Evolutionary conservation across 2,113 vertebrate genomes (phyloP), one percentile per base, ranked within the genome.

Genomic region (Muntiacus muntjak): DNA sequence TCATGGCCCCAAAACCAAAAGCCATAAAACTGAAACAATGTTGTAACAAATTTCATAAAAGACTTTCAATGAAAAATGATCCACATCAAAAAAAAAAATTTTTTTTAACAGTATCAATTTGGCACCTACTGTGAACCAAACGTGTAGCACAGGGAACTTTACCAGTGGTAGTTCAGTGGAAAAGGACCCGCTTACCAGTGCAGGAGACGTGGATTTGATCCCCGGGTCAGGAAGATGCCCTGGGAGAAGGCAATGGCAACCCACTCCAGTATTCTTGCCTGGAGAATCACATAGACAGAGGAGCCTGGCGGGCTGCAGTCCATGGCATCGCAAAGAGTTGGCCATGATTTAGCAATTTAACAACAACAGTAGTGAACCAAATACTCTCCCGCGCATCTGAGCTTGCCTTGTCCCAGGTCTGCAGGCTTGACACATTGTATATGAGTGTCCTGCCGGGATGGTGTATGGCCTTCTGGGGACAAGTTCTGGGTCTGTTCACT

Each of bases 311-410:
- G 67, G 67, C 19, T 71, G 19, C 67, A 40, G 67, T 40, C 67
- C n/a, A 13, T 13, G 67, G 67, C 1, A 0, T 40, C 0, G 0
- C 67, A 40, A n/a, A 67, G 19, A 74, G 67, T 6, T 0, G 1
- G n/a, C 67, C 67, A 40, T 0, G 0, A 23, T 23, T 40, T 74
- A 40, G 67, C n/a, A 74, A 40, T 21, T 40, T 40, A 74, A 40
- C 40, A 74, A 40, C 19, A 36, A 19, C 16, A 12, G 12, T 19
- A 40, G n/a, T 74, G 67, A 74, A 13, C n/a, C 67, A 40, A 40
- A 71, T 5, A 2, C 25, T 67, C 25, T 58, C 26, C 58, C 43
- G 6, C 7, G 47, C 1, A 14, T 14, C 50, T 11, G 50, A 43
- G 40, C 30, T 87, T 3, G 1, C 36, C 62, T 82, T n/a, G 19